These are phyloP conservation scores for Synergus japonicus DNA, from an alignment of 2,888 invertebrate genomes.

Conservation along the genomic window DNA sequence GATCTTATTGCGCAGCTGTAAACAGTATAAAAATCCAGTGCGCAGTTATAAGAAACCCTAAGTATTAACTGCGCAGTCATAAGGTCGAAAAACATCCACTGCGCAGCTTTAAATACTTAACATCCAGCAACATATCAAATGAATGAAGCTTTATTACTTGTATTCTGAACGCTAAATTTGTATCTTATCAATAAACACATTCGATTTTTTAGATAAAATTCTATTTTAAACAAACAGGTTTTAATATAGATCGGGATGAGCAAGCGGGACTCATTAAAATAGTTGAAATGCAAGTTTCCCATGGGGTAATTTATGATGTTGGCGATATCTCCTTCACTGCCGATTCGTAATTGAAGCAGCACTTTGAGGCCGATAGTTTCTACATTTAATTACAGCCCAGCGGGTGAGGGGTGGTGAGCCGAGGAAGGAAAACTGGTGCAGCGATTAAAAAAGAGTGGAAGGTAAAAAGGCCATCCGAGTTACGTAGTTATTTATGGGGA, in stretches of 20 bases:
- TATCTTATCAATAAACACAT: not conserved
- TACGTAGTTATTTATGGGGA: constrained; percentile 62
- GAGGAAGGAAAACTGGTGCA: constrained; percentile 35
- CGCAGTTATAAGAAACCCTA: not conserved
- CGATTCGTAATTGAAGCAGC: constrained; percentile 6
- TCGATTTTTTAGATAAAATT: not conserved
- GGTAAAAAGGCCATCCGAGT: constrained; percentile 52
- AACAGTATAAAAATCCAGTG: not conserved
- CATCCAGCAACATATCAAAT: no score
- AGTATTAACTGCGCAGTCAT: not conserved
- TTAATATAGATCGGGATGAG: not conserved
- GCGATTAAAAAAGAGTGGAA: constrained; percentile 42
- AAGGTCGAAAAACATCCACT: not conserved
- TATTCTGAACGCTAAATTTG: not conserved
- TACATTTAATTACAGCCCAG: constrained; percentile 14
- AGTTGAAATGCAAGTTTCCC: constrained; percentile 3
- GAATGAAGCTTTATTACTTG: no score
- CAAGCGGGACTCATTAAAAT: not conserved
- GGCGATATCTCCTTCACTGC: constrained; percentile 2
- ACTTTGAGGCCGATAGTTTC: constrained; percentile 12
- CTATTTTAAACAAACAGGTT: not conserved
- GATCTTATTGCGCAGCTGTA: not conserved
- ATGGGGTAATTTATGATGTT: constrained; percentile 9
- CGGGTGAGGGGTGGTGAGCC: not conserved
- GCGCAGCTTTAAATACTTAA: not conserved